These are phyloP conservation scores for Cecidostiba fungosa DNA, from an alignment of 2,888 invertebrate genomes.

Conservation along the genomic window DNA sequence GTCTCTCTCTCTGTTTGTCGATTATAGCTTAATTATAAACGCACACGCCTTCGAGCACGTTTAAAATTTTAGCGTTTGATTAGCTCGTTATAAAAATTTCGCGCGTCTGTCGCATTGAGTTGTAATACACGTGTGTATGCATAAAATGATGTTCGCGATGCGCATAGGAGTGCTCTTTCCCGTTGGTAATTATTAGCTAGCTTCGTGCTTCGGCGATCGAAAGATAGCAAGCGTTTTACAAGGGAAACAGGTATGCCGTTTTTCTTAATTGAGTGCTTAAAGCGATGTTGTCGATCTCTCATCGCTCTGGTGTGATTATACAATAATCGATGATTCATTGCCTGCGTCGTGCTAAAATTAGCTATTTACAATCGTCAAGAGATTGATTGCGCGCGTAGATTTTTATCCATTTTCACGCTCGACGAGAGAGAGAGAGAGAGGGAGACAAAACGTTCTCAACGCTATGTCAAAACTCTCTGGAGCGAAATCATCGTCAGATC, in stretches of 20 bases:
- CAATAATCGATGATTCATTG: slow-evolving; percentile 5
- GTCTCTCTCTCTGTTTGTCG: not conserved
- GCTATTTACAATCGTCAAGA: not conserved
- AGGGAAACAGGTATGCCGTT: not conserved
- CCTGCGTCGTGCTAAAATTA: not conserved
- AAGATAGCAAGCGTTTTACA: slow-evolving; percentile 6
- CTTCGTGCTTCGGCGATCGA: not conserved
- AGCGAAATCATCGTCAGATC: not conserved
- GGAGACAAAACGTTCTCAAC: no score
- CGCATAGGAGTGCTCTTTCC: not conserved
- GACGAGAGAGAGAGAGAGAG: no score
- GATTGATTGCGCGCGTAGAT: no score
- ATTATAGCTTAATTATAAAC: slow-evolving; percentile 38
- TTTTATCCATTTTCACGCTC: not conserved
- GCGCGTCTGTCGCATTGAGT: not conserved
- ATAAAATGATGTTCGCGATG: not conserved
- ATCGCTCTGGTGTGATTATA: slow-evolving; percentile 1
- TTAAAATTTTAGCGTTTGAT: no score
- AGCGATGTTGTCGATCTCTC: not conserved
- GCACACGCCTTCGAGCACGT: not conserved
- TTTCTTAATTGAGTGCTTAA: slow-evolving; percentile 42
- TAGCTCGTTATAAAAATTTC: not conserved
- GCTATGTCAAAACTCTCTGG: not conserved
- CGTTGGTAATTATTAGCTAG: slow-evolving; percentile 19
- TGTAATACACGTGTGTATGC: not conserved